Evolutionary conservation across 1,140 invertebrate genomes (phyloP).

Genomic region (Drosophila eugracilis): DNA sequence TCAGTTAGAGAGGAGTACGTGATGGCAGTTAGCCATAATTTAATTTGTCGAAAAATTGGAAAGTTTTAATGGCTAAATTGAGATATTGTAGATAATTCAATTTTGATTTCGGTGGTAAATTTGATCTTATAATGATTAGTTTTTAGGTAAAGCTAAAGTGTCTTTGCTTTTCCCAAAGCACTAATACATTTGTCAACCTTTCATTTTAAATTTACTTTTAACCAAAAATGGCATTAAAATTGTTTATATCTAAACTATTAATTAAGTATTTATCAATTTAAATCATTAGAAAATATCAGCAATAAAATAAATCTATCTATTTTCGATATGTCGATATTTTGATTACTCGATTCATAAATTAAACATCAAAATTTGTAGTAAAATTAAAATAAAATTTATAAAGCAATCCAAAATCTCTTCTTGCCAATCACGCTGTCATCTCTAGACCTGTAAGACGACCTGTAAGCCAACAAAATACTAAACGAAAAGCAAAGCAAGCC

Average conservation of each 20-base stretch:
- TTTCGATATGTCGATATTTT: background rate
- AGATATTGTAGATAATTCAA: background rate
- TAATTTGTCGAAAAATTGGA: background rate
- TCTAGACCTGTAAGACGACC: constrained; percentile 2
- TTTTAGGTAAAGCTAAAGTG: too few species aligned
- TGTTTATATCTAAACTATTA: too few species aligned
- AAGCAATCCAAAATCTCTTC: background rate
- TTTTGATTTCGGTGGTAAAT: background rate
- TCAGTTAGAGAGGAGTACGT: constrained; percentile 23
- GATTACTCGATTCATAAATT: background rate
- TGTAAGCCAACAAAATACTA: background rate
- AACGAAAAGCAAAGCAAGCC: constrained; percentile 16
- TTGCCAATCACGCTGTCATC: constrained; percentile 3
- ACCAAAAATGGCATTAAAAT: too few species aligned
- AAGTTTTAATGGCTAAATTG: background rate
- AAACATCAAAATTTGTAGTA: background rate
- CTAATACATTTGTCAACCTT: too few species aligned
- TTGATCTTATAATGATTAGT: background rate
- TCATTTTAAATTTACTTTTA: too few species aligned
- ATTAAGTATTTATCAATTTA: too few species aligned
- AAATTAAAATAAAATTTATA: background rate
- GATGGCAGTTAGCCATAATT: background rate
- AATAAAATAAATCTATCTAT: too few species aligned
- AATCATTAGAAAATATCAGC: too few species aligned
- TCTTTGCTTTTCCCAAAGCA: too few species aligned